A percentile compares a stretch with the other conserved stretches of the same genome.
phyloP scores from a whole-genome alignment of 2,888 invertebrate genomes.

The Drosophila nigricruria region DNA sequence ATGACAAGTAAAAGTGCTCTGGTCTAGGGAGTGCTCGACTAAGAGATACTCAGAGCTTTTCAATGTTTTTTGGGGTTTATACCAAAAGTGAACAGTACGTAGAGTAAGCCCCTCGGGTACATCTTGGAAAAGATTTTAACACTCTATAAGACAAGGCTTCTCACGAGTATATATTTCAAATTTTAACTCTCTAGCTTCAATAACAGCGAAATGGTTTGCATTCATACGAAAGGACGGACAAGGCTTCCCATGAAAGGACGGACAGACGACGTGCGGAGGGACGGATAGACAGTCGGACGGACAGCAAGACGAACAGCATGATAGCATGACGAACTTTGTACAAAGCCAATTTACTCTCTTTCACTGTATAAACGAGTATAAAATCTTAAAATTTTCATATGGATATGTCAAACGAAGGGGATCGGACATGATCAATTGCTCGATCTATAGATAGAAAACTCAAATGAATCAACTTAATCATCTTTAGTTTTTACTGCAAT shows the following conservation, averaged over 20 bases:
- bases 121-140: too few relatives aligned
- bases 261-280: neutral
- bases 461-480: neutral
- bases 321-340: neutral
- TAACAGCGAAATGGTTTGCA: neutral
- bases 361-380: neutral
- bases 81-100: too few relatives aligned
- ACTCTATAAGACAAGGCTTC: too few relatives aligned
- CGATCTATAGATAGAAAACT: neutral
- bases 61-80: neutral
- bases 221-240: neutral
- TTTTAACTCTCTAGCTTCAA: neutral
- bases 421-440: neutral
- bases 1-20: neutral
- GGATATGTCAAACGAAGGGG: neutral
- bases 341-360: neutral
- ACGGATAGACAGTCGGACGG: neutral
- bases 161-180: neutral
- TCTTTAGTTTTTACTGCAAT: neutral
- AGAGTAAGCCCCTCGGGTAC: too few relatives aligned
- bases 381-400: neutral
- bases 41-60: neutral
- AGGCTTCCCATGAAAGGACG: too few relatives aligned
- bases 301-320: neutral
- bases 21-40: neutral